Base-by-base conservation (phyloP, 1,140 invertebrate species). In the Drosophila navojoa region DNA sequence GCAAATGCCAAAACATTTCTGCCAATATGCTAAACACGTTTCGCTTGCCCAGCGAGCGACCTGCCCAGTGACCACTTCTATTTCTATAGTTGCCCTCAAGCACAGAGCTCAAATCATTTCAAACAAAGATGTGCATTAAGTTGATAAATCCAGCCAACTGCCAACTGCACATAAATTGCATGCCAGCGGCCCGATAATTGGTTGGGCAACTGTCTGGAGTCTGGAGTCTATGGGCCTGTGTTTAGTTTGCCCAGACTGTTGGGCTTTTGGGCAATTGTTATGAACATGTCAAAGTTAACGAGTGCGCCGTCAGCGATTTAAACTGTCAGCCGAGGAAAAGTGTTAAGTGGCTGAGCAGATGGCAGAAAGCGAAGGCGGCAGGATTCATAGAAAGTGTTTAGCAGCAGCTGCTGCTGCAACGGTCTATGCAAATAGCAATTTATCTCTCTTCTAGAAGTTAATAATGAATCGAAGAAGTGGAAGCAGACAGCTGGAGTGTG, bases 271-370 rank as follows among this genome's bases (percentile, higher is more conserved):
- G 60, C 79, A 89, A 87, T 89, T 84, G 79, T 87, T 87, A 87
- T 87, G 84, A 87, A 87, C 84, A 87, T 87, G 85, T 87, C 84
- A 87, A 87, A 87, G 84, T 79, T 79, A 87, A 89, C 81, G 74
- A 89, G 75, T 81, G 19, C 29, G 59, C 72, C 55, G 60, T 54
- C 52, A 63, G 66, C 74, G 62, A 75, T 76, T 78, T 66, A 47
- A 61, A 71, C 84, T 89, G 84, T 87, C 84, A 87, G 84, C 79
- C 67, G 4, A 73, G 79, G 71, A 79, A 84, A 79, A 84, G 85
- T 77, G 82, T 75, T 89, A 89, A 87, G 70, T 87, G 84, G 66
- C 50, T 44, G 22, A 16, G 42, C 42, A 52, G 49, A 32, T 45
- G 11, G 10, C 35, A 27, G 10, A 27, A 22, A 40, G 44, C 44